phyloP scores from a whole-genome alignment of 2,113 vertebrate species.

The Chionodraco myersi region DNA sequence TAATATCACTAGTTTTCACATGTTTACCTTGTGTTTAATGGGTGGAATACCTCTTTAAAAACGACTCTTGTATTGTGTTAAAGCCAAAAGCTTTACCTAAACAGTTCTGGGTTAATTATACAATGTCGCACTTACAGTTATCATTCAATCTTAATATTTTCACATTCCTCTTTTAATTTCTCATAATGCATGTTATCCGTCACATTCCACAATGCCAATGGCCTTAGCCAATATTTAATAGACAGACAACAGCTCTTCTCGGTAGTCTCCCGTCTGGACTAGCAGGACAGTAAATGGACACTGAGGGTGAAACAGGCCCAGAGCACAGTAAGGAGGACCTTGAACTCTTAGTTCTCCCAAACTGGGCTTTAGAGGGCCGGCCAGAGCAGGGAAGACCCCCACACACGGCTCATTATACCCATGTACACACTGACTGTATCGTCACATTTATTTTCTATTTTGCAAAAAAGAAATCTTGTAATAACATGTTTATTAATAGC shows the following conservation, averaged over 20 bases:
- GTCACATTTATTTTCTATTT: neutral
- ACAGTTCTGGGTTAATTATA: neutral
- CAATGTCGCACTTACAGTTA: neutral
- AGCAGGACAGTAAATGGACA: slow-evolving; percentile 78
- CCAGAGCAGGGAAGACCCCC: neutral
- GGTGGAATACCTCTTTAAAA: neutral
- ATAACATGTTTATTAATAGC: too few relatives aligned
- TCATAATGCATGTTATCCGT: slow-evolving; percentile 17
- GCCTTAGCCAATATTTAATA: slow-evolving; percentile 41
- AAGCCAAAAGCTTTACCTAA: neutral
- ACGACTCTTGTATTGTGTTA: neutral
- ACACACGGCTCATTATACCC: slow-evolving; percentile 38
- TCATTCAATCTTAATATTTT: slow-evolving; percentile 43
- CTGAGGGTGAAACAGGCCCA: slow-evolving; percentile 55
- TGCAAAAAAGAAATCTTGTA: neutral
- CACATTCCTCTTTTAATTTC: slow-evolving; percentile 13
- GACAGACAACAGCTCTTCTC: slow-evolving; percentile 63
- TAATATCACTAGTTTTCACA: neutral
- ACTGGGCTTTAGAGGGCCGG: slow-evolving; percentile 13
- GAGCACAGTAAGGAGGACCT: slow-evolving; percentile 67
- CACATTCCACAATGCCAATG: slow-evolving; percentile 44
- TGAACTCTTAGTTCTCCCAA: slow-evolving; percentile 63
- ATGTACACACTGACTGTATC: slow-evolving; percentile 27
- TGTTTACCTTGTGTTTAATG: neutral
- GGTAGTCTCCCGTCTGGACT: slow-evolving; percentile 64